These are phyloP conservation scores for Fistularia commersonii DNA, from an alignment of 2,797 vertebrate species.

Conservation along the genomic window DNA sequence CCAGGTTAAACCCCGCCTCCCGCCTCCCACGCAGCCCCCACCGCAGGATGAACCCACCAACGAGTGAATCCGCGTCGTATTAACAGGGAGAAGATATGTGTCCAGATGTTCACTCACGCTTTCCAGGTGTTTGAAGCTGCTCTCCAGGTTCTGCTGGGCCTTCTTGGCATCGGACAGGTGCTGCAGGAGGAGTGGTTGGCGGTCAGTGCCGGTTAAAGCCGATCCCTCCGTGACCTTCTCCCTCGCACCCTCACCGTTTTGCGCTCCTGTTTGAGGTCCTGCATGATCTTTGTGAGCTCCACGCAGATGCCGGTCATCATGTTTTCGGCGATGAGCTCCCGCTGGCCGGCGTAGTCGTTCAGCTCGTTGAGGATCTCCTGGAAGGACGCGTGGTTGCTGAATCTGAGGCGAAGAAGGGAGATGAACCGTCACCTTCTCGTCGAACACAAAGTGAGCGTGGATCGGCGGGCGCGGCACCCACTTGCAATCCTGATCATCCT, in stretches of 20 bases:
- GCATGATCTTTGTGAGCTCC: slow-evolving; percentile 85
- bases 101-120: slow-evolving; percentile 71
- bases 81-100: no score
- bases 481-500: slow-evolving; percentile 83
- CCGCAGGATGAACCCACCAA: not conserved
- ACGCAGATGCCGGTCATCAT: slow-evolving; percentile 85
- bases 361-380: slow-evolving; percentile 91
- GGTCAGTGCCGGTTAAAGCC: not conserved
- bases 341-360: slow-evolving; percentile 90
- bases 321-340: slow-evolving; percentile 91
- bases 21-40: no score
- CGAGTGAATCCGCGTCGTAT: not conserved
- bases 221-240: not conserved
- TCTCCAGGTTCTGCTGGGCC: slow-evolving; percentile 83
- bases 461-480: slow-evolving; percentile 53
- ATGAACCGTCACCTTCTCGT: no score
- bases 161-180: slow-evolving; percentile 81
- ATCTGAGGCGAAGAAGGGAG: slow-evolving; percentile 70
- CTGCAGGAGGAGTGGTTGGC: slow-evolving; percentile 46
- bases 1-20: no score
- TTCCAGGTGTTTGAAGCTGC: slow-evolving; percentile 82
- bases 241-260: slow-evolving; percentile 81
- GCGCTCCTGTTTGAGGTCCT: slow-evolving; percentile 89
- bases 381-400: slow-evolving; percentile 88
- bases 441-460: not conserved